Evolutionary conservation across 2,888 invertebrate species (phyloP), one percentile per base, ranked within the genome.

Genomic region (Ethmia dodecea): DNA sequence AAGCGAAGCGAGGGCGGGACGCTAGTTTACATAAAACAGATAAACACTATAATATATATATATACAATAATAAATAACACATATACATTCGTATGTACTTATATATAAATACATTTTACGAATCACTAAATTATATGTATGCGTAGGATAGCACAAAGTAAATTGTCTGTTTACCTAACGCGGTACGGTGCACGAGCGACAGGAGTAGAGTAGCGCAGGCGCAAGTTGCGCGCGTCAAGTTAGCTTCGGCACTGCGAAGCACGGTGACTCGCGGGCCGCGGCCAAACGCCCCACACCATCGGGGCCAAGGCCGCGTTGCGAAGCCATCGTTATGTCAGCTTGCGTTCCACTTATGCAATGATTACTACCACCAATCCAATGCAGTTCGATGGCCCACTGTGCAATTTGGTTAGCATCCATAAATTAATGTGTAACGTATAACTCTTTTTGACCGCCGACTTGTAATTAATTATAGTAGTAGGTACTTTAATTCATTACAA

Each of bases 261-360:
- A 36, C 43, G 42, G 41, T 42, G 42, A 37, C 41, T 42, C 34
- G 50, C 36, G 41, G 28, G 41, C 40, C 38, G 38, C 37, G 42
- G 13, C 34, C 26, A 47, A 42, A 52, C 52, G 49, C 42, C 44
- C 42, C 48, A 31, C 30, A 33, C 38, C 65, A 75, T 72, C 61
- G 68, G 58, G 78, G 83, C 78, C 79, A 79, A 80, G 80, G 80
- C 76, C 74, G 55, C 28, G 48, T 47, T 83, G 80, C 81, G 76
- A 76, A 77, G 78, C 61, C 61, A 64, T 69, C 67, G 81, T 84
- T 84, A 84, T 83, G 84, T 84, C 84, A 84, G 83, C 63, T 56
- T 57, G 73, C 76, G 83, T 83, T 80, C 84, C 71, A 83, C 78
- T 86, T 84, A 80, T 79, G 84, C 81, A 84, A 84, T 62, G 61